A percentile compares a stretch with the other conserved stretches of the same genome.
Evolutionary conservation across 2,888 invertebrate genomes (phyloP).

Genomic region (Eupithecia vulgata): DNA sequence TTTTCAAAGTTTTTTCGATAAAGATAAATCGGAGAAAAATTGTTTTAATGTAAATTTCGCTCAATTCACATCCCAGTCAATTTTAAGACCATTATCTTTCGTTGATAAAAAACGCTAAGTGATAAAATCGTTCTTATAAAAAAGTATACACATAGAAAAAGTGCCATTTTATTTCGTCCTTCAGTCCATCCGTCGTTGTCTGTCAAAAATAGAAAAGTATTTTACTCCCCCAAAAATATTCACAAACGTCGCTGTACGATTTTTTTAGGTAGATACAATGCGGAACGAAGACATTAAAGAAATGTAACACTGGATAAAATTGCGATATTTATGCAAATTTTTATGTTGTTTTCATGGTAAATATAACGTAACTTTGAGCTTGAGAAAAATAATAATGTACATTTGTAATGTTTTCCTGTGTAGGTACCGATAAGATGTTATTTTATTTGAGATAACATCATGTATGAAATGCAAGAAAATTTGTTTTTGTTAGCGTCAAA

Average conservation of each 20-base stretch:
- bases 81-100: no score
- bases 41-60: no score
- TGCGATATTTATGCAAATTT: constrained; percentile 8
- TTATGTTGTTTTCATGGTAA: constrained; percentile 14
- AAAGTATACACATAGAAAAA: no score
- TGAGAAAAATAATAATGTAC: neutral
- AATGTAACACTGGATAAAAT: constrained; percentile 13
- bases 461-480: neutral
- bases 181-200: no score
- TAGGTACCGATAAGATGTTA: neutral
- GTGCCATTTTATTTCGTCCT: no score
- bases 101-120: no score
- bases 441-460: neutral
- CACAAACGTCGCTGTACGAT: neutral
- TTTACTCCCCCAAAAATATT: neutral
- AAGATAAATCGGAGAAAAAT: no score
- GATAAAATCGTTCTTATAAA: no score
- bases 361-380: neutral
- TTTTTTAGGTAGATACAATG: no score
- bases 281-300: constrained; percentile 1
- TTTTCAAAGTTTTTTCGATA: no score
- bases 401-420: neutral
- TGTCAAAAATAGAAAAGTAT: no score
- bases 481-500: neutral
- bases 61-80: no score